Percentiles rank a stretch among this genome's conserved stretches.
Evolutionary conservation across 2,797 vertebrate species (phyloP).

Genomic region (Ceyx erithaca): DNA sequence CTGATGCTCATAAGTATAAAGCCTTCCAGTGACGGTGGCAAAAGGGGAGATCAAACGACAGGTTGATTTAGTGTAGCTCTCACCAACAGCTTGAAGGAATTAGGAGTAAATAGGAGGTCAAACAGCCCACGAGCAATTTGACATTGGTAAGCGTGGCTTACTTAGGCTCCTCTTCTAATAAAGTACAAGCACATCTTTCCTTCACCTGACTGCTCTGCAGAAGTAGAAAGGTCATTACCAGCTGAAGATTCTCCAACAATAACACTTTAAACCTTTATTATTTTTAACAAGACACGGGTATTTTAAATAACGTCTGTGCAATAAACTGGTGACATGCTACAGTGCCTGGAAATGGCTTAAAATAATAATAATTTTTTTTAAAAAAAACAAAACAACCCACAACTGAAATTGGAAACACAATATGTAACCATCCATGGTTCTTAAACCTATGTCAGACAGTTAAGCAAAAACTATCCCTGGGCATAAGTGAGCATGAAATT

Average conservation of each 20-base stretch:
- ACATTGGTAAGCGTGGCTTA: constrained; percentile 69
- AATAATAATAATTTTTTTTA: neutral
- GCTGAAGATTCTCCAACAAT: constrained; percentile 14
- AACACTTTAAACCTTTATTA: constrained; percentile 31
- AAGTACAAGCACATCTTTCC: constrained; percentile 14
- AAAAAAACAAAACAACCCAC: neutral
- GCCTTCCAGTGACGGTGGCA: constrained; percentile 26
- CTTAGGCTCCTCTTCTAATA: constrained; percentile 69
- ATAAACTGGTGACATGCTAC: neutral
- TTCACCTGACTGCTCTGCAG: neutral
- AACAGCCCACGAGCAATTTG: constrained; percentile 64
- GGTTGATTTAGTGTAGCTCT: constrained; percentile 73
- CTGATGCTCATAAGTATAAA: constrained; percentile 48
- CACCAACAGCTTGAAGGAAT: constrained; percentile 72
- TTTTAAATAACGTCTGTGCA: constrained; percentile 6
- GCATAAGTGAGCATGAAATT: constrained; percentile 15
- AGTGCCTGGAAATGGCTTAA: neutral
- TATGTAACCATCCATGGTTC: neutral
- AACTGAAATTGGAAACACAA: neutral
- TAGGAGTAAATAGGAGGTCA: constrained; percentile 77
- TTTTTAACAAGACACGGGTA: constrained; percentile 7
- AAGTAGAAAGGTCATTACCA: constrained; percentile 46
- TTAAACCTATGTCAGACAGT: neutral
- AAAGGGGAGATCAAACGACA: constrained; percentile 65
- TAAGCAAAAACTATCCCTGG: neutral